These are phyloP conservation scores for Aleiodes leptofemur DNA, from an alignment of 2,888 invertebrate genomes.

Conservation along the genomic window DNA sequence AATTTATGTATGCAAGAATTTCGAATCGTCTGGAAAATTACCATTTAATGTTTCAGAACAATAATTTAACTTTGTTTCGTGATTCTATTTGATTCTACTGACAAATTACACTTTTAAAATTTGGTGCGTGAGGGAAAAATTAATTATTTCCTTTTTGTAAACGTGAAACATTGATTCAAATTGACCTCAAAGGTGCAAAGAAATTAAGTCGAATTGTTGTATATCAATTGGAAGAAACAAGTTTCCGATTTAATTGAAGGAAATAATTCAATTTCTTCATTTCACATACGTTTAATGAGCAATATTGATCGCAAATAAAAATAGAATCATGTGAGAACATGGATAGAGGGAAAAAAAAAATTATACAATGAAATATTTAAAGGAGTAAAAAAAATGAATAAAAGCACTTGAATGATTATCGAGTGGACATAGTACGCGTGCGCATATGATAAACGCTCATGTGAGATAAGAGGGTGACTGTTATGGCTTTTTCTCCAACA, in stretches of 20 bases:
- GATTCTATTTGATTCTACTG: background rate
- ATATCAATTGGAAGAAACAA: too few species aligned
- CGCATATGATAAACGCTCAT: constrained; percentile 32
- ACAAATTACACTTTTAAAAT: too few species aligned
- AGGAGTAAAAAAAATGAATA: background rate
- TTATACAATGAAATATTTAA: background rate
- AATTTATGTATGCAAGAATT: background rate
- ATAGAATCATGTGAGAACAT: constrained; percentile 11
- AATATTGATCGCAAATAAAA: constrained; percentile 27
- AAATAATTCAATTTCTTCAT: background rate
- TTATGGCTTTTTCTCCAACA: constrained; percentile 10
- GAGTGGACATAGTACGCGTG: constrained; percentile 27
- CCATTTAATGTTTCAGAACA: background rate
- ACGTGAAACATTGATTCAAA: too few species aligned
- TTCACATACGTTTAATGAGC: background rate
- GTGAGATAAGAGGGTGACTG: constrained; percentile 26
- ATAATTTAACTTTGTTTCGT: constrained; percentile 3
- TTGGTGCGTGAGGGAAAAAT: too few species aligned
- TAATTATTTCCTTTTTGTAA: too few species aligned
- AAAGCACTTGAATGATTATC: constrained; percentile 26
- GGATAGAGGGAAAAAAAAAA: constrained; percentile 1
- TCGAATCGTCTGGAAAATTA: constrained; percentile 15
- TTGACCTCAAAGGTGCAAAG: too few species aligned
- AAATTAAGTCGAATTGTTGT: too few species aligned
- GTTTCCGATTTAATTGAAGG: background rate